phyloP scores from a whole-genome alignment of 2,797 vertebrate species.

The Enteromius anoplus region DNA sequence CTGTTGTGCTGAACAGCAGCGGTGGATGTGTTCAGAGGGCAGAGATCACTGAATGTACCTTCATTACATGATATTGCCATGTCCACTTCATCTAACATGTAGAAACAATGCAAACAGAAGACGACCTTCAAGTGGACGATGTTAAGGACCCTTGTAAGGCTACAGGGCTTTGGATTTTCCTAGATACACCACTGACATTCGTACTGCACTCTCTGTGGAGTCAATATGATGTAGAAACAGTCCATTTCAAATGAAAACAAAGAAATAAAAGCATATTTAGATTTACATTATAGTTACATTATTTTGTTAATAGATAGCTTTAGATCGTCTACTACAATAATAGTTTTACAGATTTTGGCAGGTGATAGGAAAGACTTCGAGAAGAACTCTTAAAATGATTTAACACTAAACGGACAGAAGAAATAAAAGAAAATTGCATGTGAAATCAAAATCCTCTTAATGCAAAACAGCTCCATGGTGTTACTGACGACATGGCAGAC shows the following conservation, averaged over 20 bases:
- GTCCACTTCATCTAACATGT: constrained; percentile 17
- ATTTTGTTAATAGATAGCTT: constrained; percentile 59
- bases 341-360: constrained; percentile 45
- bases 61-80: constrained; percentile 10
- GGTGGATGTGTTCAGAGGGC: constrained; percentile 34
- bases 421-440: constrained; percentile 11
- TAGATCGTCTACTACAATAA: constrained; percentile 54
- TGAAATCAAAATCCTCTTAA: constrained; percentile 2
- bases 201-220: constrained; percentile 26
- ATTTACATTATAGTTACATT: constrained; percentile 58
- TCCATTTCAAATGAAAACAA: constrained; percentile 11
- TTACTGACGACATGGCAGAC: not conserved
- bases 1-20: constrained; percentile 12
- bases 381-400: not conserved
- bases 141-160: constrained; percentile 27
- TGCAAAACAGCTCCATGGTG: not conserved
- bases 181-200: constrained; percentile 43
- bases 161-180: constrained; percentile 6
- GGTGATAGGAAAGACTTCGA: constrained; percentile 36
- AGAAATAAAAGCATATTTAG: constrained; percentile 57
- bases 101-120: constrained; percentile 1
- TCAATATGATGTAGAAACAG: constrained; percentile 24
- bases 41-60: constrained; percentile 12
- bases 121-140: constrained; percentile 11
- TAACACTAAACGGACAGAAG: not conserved